Conservation (phyloP, 64 coral and sea anemone genomes). For the Actinia tenebrosa region DNA sequence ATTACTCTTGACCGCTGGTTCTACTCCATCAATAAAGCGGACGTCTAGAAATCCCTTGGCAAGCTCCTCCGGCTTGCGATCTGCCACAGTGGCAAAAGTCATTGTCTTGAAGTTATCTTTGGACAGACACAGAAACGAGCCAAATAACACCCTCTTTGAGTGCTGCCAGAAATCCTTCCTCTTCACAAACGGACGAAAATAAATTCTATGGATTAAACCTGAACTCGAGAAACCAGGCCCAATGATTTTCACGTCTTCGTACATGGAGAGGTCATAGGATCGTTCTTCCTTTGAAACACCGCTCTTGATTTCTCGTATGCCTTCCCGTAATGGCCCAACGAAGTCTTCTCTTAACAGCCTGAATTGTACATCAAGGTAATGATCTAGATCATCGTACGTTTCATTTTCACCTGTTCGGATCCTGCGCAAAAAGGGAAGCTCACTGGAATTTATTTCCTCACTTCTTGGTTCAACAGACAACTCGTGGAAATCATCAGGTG, state of each 20-base stretch:
- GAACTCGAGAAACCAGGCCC: conserved; percentile 45
- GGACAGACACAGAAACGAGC: conserved; percentile 76
- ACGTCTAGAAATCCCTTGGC: conserved; percentile 58
- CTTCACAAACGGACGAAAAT: conserved; percentile 34
- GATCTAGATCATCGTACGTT: conserved; percentile 22
- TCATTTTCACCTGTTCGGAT: conserved; percentile 37
- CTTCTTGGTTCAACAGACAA: conserved; percentile 61
- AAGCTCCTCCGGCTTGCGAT: conserved; percentile 41
- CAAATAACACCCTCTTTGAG: conserved; percentile 61
- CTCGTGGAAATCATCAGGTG: conserved; percentile 62
- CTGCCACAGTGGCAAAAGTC: conserved; percentile 61
- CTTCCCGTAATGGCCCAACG: conserved; percentile 67
- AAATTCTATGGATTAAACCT: conserved; percentile 56
- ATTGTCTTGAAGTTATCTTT: conserved; percentile 57
- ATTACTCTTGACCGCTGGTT: background rate
- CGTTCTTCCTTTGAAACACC: conserved; percentile 35
- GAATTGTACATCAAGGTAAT: conserved; percentile 84
- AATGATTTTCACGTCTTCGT: conserved; percentile 55
- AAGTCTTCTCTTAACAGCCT: conserved; percentile 79
- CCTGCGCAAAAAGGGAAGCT: conserved; percentile 59
- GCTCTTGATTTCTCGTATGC: conserved; percentile 42
- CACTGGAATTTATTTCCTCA: conserved; percentile 42
- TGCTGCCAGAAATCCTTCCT: conserved; percentile 62
- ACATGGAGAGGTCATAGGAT: conserved; percentile 62
- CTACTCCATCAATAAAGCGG: conserved; percentile 48